Base-by-base conservation (phyloP, 2,797 vertebrate species). In the Uromys caudimaculatus region DNA sequence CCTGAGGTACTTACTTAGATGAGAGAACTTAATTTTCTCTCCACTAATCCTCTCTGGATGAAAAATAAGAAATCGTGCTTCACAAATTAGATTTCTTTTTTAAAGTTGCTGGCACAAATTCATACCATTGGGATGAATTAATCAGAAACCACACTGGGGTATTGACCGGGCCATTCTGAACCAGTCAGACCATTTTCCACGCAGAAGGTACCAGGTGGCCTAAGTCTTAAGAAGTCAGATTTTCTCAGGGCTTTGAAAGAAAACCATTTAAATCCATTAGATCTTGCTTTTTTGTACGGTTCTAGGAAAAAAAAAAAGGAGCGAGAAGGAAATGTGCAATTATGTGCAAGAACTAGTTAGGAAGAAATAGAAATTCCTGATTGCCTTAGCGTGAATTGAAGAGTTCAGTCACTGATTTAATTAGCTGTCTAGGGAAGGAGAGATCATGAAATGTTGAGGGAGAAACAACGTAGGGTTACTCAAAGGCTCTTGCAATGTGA, bases 11-110 rank as follows among this genome's bases (percentile, higher is more conserved):
- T 98, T 98, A 95, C 11, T 94, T 56, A 97, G 69, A 97, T 91
- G 95, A 93, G 78, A 77, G 93, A 98, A 90, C 94, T 96, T 97
- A 97, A 97, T 98, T 98, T 98, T 97, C 89, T 96, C 89, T 97
- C 94, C 77, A 93, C 95, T 96, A 77, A 89, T 84, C 97, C 91
- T 76, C 96, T 91, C 79, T 97, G 79, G 75, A 98, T 97, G 84
- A 96, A 96, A 98, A 98, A 97, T 69, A 98, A 96, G 89, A 97
- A 97, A 97, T 95, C 29, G 96, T 96, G 91, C 85, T 97, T 77
- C 93, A 97, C 94, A 82, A 76, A 67, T 97, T 97, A 87, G 88
- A 95, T 97, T 97, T 98, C 83, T 89, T 98, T 88, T 98, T 97
- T 96, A 93, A 97, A 97, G 95, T 95, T 94, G 67, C 90, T 96